Percentiles rank a stretch among this genome's conserved stretches.
phyloP scores from a whole-genome alignment of 2,113 vertebrate species.

The Scolopax mira region DNA sequence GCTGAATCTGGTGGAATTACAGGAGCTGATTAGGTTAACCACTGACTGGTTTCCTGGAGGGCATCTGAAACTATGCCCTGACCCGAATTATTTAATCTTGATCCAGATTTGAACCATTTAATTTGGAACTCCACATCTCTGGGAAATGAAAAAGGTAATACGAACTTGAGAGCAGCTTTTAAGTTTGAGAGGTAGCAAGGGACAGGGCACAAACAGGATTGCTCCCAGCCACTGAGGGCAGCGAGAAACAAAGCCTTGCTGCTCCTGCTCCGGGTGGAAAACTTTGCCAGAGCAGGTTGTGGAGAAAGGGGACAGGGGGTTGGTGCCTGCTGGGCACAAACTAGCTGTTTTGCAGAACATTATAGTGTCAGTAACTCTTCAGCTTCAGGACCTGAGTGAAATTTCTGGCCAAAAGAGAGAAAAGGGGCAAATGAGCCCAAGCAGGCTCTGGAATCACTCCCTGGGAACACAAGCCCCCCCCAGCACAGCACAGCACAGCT shows the following conservation, averaged over 20 bases:
- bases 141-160: background rate
- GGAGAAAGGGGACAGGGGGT: background rate
- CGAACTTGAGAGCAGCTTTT: background rate
- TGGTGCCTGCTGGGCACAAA: background rate
- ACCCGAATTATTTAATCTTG: conserved; percentile 36
- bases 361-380: background rate
- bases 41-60: conserved; percentile 17
- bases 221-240: background rate
- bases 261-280: fast-evolving
- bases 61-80: background rate
- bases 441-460: background rate
- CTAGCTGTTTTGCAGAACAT: background rate
- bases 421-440: background rate
- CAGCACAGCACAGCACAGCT: fast-evolving
- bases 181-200: background rate
- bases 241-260: background rate
- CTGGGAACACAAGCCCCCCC: fast-evolving
- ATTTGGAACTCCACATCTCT: background rate
- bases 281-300: background rate
- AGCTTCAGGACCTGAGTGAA: background rate
- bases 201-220: background rate
- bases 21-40: conserved; percentile 54
- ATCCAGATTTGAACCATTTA: background rate
- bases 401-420: background rate
- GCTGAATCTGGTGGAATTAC: conserved; percentile 43